Percentiles rank a stretch among this genome's conserved stretches.
These are phyloP conservation scores for Cryptocephalus moraei DNA, from an alignment of 2,888 invertebrate species.

Conservation along the genomic window DNA sequence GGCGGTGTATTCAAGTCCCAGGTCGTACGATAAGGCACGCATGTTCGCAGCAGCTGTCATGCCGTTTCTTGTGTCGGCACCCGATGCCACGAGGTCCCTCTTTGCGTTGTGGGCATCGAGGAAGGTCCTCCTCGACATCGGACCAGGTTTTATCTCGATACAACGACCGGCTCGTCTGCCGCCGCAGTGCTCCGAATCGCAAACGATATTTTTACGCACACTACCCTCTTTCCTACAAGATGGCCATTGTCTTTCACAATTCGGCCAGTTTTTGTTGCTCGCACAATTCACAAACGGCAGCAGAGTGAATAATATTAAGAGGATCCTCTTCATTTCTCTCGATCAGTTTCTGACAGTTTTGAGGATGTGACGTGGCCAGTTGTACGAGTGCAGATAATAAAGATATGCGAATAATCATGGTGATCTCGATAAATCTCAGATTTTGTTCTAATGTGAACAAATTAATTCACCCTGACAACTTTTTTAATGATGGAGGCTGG, in stretches of 20 bases:
- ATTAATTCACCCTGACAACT: too few relatives aligned
- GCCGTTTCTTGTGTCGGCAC: constrained; percentile 10
- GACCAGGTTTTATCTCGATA: not conserved
- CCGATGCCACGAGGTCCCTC: constrained; percentile 8
- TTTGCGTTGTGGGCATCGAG: constrained; percentile 9
- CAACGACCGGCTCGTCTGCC: not conserved
- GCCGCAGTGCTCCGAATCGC: not conserved
- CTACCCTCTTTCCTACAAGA: not conserved
- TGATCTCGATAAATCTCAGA: too few relatives aligned
- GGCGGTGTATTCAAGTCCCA: constrained; percentile 16
- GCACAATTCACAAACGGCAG: not conserved
- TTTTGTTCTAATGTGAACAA: too few relatives aligned
- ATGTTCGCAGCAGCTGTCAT: constrained; percentile 10
- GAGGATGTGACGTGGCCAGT: too few relatives aligned
- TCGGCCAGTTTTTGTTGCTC: not conserved
- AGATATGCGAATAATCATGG: too few relatives aligned
- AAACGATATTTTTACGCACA: not conserved
- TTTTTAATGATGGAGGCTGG: too few relatives aligned
- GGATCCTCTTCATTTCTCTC: too few relatives aligned
- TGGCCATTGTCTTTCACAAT: not conserved
- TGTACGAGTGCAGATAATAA: too few relatives aligned
- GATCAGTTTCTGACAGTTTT: too few relatives aligned
- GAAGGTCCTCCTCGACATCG: not conserved
- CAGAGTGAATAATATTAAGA: too few relatives aligned
- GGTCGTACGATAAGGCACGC: constrained; percentile 12